Evolutionary conservation across 2,888 invertebrate genomes (phyloP).

Genomic region (Monoplex corrugatus): DNA sequence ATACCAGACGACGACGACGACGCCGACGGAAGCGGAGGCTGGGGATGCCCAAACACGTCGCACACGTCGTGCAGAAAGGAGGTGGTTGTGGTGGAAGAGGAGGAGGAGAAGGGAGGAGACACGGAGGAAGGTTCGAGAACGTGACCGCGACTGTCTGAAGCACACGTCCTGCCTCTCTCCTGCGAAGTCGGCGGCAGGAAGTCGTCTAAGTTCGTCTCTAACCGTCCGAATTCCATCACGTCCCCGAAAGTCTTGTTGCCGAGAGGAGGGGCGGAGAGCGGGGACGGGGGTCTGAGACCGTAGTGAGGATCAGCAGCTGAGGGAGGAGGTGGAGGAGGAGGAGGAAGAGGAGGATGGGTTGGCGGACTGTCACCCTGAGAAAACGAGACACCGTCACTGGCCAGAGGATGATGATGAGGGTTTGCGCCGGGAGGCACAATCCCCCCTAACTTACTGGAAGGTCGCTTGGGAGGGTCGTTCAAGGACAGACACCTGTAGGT

Average conservation of each 20-base stretch:
- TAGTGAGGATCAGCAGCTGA: background rate
- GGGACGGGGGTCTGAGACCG: background rate
- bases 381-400: slow-evolving; percentile 8
- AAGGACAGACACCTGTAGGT: slow-evolving; percentile 86
- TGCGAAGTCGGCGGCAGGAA: background rate
- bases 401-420: background rate
- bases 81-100: background rate
- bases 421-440: background rate
- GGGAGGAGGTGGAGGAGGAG: background rate
- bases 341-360: too few species aligned
- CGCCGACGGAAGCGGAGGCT: too few species aligned
- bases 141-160: background rate
- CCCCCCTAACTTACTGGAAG: too few species aligned
- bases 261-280: background rate
- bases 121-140: background rate
- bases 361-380: background rate
- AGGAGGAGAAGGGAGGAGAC: background rate
- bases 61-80: background rate
- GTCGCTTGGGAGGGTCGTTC: slow-evolving; percentile 58
- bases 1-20: background rate
- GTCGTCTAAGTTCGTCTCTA: slow-evolving; percentile 25
- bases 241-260: background rate
- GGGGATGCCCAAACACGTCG: slow-evolving; percentile 5
- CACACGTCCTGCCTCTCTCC: background rate
- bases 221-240: slow-evolving; percentile 7